A percentile compares a stretch with the other conserved stretches of the same genome.
These are phyloP conservation scores for Masticophis lateralis DNA, from an alignment of 2,797 vertebrate genomes.

Conservation along the genomic window DNA sequence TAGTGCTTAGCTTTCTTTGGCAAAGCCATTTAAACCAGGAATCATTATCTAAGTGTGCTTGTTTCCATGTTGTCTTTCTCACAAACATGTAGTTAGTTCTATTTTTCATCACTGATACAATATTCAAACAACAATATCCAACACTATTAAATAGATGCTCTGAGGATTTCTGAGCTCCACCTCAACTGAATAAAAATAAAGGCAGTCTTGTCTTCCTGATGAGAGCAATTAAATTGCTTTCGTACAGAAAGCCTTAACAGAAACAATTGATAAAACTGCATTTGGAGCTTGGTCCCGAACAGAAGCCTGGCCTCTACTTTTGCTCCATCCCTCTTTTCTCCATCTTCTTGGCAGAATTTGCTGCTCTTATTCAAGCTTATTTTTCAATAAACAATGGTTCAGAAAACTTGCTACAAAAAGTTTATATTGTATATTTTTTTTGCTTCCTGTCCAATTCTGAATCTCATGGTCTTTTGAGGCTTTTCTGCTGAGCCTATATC, in stretches of 20 bases:
- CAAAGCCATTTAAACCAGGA: neutral
- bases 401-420: constrained; percentile 4
- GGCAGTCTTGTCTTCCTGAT: neutral
- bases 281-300: neutral
- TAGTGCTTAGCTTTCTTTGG: neutral
- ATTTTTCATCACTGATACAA: neutral
- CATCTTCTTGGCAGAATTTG: constrained; percentile 7
- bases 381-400: neutral
- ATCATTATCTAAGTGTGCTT: neutral
- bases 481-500: neutral
- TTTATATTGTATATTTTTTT: constrained; percentile 18
- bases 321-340: neutral
- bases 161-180: neutral
- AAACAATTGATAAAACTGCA: neutral
- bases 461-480: neutral
- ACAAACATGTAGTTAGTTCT: neutral
- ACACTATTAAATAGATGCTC: neutral
- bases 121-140: neutral
- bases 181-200: neutral
- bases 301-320: neutral
- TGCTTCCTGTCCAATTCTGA: neutral
- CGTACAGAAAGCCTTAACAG: neutral
- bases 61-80: neutral
- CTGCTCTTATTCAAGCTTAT: neutral
- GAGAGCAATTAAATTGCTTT: neutral